These are phyloP conservation scores for Macrobrachium rosenbergii DNA, from an alignment of 1,140 invertebrate species.

Conservation along the genomic window DNA sequence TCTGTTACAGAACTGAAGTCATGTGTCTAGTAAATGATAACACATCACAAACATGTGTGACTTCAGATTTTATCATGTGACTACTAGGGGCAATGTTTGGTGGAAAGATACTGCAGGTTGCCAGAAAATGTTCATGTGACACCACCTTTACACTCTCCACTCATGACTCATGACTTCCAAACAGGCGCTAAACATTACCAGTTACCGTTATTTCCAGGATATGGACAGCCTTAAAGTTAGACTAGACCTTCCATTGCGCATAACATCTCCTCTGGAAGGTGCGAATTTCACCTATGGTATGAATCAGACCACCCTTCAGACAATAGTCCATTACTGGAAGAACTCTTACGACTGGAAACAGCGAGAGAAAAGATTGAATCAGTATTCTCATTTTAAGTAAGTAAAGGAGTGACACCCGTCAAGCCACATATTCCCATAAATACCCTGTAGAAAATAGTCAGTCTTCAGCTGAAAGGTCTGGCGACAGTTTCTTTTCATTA, in stretches of 20 bases:
- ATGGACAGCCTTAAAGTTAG: conserved; percentile 37
- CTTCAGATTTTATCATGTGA: not conserved
- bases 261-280: conserved; percentile 77
- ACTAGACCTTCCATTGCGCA: conserved; percentile 28
- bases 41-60: too few species aligned
- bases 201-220: conserved; percentile 20
- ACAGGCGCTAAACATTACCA: not conserved
- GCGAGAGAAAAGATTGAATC: conserved; percentile 79
- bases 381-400: conserved; percentile 78
- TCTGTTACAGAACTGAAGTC: too few species aligned
- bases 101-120: too few species aligned
- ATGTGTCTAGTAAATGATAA: too few species aligned
- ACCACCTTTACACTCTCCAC: too few species aligned
- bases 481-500: not conserved
- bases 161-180: too few species aligned
- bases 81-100: not conserved
- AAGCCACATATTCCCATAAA: not conserved
- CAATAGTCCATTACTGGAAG: conserved; percentile 82
- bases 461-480: too few species aligned
- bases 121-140: too few species aligned
- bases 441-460: not conserved
- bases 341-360: conserved; percentile 81
- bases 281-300: conserved; percentile 83
- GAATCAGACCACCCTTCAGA: conserved; percentile 79
- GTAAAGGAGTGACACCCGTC: not conserved